Base-by-base conservation (phyloP, 2,797 vertebrate genomes). In the Valencia hispanica region DNA sequence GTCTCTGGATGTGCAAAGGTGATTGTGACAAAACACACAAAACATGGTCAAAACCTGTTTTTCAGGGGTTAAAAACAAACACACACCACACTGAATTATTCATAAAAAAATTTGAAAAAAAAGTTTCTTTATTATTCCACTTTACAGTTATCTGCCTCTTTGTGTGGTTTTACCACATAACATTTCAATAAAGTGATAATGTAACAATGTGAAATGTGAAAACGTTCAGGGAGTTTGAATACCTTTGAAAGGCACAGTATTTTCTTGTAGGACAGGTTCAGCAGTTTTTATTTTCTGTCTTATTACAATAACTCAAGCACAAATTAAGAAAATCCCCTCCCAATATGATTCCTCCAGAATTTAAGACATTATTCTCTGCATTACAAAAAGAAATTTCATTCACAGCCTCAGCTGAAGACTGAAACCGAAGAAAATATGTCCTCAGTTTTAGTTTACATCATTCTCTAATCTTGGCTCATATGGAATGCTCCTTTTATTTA, bases 341-440 rank as follows among this genome's bases (percentile, higher is more conserved):
- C 55, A 55, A 69, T 69, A n/a, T 20, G 11, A 3, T 72, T 70
- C 17, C 14, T 51, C 17, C 70, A 22, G 27, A 43, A 68, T 82
- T 68, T 43, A 39, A 20, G 9, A 39, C 20, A 70, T 47, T 43
- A 11, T 74, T 22, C 59, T 57, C 41, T 41, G 15, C 25, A 22
- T 68, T 51, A n/a, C 12, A 39, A 15, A n/a, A 11, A 69, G 72
- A 65, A 61, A n/a, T 32, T 5, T 32, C 15, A 57, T 30, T 57
- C 14, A 59, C 18, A 17, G 30, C 55, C 30, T 59, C 5, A 59
- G 55, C 55, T 2, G 55, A 59, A 59, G 7, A 61, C 17, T 20
- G 30, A 61, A 61, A 34, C 6, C 30, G 7, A 15, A 30, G 15
- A 61, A 32, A 32, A 27, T 5, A 55, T 10, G n/a, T 27, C 25